phyloP scores from a whole-genome alignment of 2,888 invertebrate genomes.

The Trichacis sp. region DNA sequence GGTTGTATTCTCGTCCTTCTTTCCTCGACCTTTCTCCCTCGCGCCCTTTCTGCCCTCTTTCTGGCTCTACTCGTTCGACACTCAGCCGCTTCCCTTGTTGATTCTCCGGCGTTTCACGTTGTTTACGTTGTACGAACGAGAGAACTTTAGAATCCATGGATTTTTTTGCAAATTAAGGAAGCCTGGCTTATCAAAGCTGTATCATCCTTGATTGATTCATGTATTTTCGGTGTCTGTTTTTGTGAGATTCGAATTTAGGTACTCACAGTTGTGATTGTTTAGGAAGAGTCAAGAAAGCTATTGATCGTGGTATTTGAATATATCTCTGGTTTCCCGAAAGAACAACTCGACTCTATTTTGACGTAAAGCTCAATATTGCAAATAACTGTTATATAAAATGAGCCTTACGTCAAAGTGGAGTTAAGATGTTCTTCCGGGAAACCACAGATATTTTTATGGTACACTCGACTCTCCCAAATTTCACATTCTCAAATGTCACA shows the following conservation, averaged over 20 bases:
- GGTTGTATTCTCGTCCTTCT: constrained; percentile 54
- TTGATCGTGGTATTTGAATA: too few relatives aligned
- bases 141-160: constrained; percentile 48
- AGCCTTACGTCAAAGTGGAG: too few relatives aligned
- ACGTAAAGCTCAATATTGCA: too few relatives aligned
- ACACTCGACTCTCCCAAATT: too few relatives aligned
- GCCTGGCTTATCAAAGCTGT: constrained; percentile 20
- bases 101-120: constrained; percentile 44
- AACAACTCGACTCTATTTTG: too few relatives aligned
- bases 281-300: too few relatives aligned
- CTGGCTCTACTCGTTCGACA: constrained; percentile 23
- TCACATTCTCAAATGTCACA: too few relatives aligned
- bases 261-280: too few relatives aligned
- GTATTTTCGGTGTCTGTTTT: constrained; percentile 8
- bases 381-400: too few relatives aligned
- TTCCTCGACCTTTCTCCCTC: constrained; percentile 30
- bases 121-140: constrained; percentile 48
- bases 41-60: constrained; percentile 32
- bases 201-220: constrained; percentile 15
- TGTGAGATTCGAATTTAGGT: not conserved
- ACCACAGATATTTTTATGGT: too few relatives aligned
- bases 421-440: too few relatives aligned
- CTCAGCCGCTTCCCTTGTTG: constrained; percentile 25
- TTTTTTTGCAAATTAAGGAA: constrained; percentile 44
- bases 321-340: too few relatives aligned